Evolutionary conservation across 2,888 invertebrate genomes (phyloP), one percentile per base, ranked within the genome.

Genomic region (Itoplectis maculator): DNA sequence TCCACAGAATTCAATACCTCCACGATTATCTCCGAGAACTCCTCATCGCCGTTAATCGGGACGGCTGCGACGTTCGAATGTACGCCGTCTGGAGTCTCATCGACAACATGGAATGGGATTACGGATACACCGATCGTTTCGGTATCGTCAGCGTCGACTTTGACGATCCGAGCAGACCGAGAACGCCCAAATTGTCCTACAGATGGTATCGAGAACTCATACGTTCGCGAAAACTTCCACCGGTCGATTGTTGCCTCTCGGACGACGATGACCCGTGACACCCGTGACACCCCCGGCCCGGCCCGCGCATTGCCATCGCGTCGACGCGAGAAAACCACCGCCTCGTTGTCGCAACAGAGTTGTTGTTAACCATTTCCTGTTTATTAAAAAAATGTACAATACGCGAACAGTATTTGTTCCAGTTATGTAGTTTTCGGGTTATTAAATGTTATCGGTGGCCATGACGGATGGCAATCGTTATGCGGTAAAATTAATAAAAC

Each of bases 101-200:
- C 88, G 96, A 96, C 86, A 95, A 95, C 86, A 95, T 96, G 86
- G 95, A 96, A 89, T 96, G 95, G 95, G 90, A 89, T 13, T 86
- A 88, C 54, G 96, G 95, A 45, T 96, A 95, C 88, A 92, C 90
- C 94, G 94, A 94, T 83, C 94, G 94, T 89, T 97, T 96, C 91
- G 97, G 97, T 7, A 86, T 97, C 0, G 95, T 95, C 86, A 93
- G 94, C 86, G 96, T 97, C 0, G 95, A 97, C 89, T 96, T 96
- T 89, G 91, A 92, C 0, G 94, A 94, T 85, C 93, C 94, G 0
- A 92, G 94, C 0, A 94, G 95, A 82, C 93, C 94, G 0, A 94
- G 97, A 85, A 95, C 94, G 0, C 94, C 95, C 0, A 96, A 96
- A 89, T 93, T 94, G 47, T 96, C 96, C 0, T 94, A 94, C 0